A percentile compares a stretch with the other conserved stretches of the same genome.
phyloP scores from a whole-genome alignment of 2,888 invertebrate species.

The Autographa pulchrina region DNA sequence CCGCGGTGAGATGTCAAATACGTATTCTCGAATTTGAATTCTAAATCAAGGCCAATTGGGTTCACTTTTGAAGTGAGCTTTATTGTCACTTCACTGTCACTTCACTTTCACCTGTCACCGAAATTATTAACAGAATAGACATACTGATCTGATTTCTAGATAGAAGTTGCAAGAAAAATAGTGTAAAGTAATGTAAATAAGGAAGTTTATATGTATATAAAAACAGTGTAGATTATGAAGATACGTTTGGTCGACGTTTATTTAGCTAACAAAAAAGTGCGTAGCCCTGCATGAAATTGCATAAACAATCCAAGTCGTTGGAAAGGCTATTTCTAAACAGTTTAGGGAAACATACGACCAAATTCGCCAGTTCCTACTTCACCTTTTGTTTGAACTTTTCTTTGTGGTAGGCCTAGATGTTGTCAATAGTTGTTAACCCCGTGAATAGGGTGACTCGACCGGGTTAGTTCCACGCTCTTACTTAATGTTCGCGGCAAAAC shows the following conservation, averaged over 20 bases:
- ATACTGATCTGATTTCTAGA: too few relatives aligned
- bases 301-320: background rate
- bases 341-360: background rate
- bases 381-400: background rate
- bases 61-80: too few relatives aligned
- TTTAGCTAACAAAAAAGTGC: background rate
- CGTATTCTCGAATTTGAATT: too few relatives aligned
- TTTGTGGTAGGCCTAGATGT: background rate
- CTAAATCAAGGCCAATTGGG: too few relatives aligned
- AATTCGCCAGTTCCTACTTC: background rate
- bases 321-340: background rate
- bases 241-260: background rate
- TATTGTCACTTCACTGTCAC: too few relatives aligned
- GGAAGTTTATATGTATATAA: too few relatives aligned
- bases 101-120: too few relatives aligned
- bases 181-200: too few relatives aligned
- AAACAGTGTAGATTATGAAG: too few relatives aligned
- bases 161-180: too few relatives aligned
- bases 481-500: background rate
- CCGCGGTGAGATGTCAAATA: too few relatives aligned
- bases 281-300: background rate
- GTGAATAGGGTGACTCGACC: slow-evolving; percentile 1
- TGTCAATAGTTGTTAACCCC: background rate
- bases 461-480: background rate
- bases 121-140: too few relatives aligned